Percentiles rank a stretch among this genome's conserved stretches.
phyloP scores from a whole-genome alignment of 2,113 vertebrate genomes.

The Chrysochloris asiatica region DNA sequence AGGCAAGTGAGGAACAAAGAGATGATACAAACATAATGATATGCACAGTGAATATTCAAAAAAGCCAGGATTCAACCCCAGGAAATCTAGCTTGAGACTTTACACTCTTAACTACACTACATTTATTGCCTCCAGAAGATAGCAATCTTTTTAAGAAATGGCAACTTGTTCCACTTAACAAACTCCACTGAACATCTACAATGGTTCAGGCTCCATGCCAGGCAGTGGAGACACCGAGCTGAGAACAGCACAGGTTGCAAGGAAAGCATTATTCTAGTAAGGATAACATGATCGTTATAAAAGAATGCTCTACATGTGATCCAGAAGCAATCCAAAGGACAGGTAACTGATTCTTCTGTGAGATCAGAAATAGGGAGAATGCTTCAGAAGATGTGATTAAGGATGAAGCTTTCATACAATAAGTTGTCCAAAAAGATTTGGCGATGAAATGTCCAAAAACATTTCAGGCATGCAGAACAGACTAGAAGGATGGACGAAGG shows the following conservation, averaged over 20 bases:
- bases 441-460: background rate
- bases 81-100: background rate
- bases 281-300: background rate
- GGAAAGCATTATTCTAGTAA: background rate
- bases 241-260: background rate
- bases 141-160: background rate
- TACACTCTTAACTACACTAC: background rate
- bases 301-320: no score
- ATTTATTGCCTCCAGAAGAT: background rate
- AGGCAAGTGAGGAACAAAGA: background rate
- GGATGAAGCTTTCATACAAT: background rate
- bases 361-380: background rate
- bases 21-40: background rate
- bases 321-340: background rate
- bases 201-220: background rate
- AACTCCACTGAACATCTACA: background rate
- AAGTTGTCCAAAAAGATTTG: background rate
- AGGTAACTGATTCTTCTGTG: background rate
- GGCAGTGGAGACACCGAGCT: background rate
- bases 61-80: background rate
- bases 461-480: no score
- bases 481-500: background rate
- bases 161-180: background rate
- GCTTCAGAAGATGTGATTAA: background rate
- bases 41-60: background rate